These are phyloP conservation scores for Electrophaes corylata DNA, from an alignment of 2,888 invertebrate species.

Conservation along the genomic window DNA sequence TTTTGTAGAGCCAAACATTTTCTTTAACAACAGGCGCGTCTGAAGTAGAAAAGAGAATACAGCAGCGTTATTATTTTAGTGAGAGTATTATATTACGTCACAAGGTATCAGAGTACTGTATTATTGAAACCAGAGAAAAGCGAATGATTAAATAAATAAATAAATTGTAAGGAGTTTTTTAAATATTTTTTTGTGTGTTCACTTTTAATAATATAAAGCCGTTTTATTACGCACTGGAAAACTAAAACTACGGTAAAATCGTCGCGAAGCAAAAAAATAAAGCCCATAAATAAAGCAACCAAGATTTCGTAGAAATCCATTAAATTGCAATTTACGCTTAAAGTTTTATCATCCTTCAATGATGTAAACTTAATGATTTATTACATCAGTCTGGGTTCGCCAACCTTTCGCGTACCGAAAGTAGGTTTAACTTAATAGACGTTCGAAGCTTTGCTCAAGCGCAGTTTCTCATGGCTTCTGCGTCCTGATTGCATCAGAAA, in stretches of 20 bases:
- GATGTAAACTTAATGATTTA: constrained; percentile 48
- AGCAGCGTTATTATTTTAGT: neutral
- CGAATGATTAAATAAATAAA: neutral
- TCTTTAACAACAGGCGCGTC: constrained; percentile 24
- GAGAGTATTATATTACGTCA: neutral
- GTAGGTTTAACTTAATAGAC: constrained; percentile 28
- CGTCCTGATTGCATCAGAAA: constrained; percentile 47
- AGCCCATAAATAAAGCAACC: constrained; percentile 31
- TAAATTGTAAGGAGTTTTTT: no score
- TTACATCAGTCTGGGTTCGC: constrained; percentile 51
- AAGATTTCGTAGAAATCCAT: constrained; percentile 35
- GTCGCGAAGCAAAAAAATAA: constrained; percentile 22
- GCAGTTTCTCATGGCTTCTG: constrained; percentile 37
- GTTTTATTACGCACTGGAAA: constrained; percentile 16
- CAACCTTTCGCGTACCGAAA: constrained; percentile 26
- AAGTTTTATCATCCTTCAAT: constrained; percentile 41
- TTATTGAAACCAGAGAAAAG: neutral
- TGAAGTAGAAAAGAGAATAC: constrained; percentile 20
- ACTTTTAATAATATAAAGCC: no score
- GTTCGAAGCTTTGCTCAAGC: constrained; percentile 35
- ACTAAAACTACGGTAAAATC: constrained; percentile 12
- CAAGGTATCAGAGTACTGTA: neutral
- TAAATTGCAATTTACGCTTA: constrained; percentile 40
- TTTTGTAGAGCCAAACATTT: constrained; percentile 33
- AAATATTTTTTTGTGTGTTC: no score